A percentile compares a stretch with the other conserved stretches of the same genome.
These are phyloP conservation scores for Heterodera schachtii DNA, from an alignment of 1,140 invertebrate genomes.

Conservation along the genomic window DNA sequence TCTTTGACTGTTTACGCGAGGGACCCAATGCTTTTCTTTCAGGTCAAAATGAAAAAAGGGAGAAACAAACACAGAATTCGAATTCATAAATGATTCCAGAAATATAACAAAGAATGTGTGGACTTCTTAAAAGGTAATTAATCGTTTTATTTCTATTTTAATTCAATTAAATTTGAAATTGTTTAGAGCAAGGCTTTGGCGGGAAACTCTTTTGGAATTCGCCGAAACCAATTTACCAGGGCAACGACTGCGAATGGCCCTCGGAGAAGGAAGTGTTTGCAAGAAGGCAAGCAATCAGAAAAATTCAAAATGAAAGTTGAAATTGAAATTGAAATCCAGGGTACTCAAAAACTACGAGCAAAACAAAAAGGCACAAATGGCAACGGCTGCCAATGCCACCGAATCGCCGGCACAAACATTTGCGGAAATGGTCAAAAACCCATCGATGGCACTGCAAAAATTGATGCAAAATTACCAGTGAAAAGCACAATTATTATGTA, in stretches of 20 bases:
- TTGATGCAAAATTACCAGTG: constrained; percentile 49
- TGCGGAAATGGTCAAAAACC: constrained; percentile 65
- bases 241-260: constrained; percentile 65
- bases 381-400: constrained; percentile 47
- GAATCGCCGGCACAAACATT: constrained; percentile 50
- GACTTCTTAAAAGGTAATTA: constrained; percentile 55
- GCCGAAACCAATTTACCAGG: constrained; percentile 63
- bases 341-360: constrained; percentile 63
- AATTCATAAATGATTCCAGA: constrained; percentile 48
- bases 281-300: constrained; percentile 47
- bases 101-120: constrained; percentile 65
- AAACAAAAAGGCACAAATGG: constrained; percentile 42
- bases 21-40: constrained; percentile 62
- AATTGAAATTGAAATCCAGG: constrained; percentile 46
- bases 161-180: not conserved
- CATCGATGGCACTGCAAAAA: constrained; percentile 60
- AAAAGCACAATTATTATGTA: not conserved
- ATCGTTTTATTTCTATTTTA: not conserved
- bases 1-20: constrained; percentile 61
- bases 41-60: constrained; percentile 37
- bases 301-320: constrained; percentile 7
- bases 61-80: not conserved
- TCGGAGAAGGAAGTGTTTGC: constrained; percentile 65
- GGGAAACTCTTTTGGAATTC: constrained; percentile 65
- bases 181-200: constrained; percentile 53